These are phyloP conservation scores for Eupithecia abbreviata DNA, from an alignment of 2,888 invertebrate species.

Conservation along the genomic window DNA sequence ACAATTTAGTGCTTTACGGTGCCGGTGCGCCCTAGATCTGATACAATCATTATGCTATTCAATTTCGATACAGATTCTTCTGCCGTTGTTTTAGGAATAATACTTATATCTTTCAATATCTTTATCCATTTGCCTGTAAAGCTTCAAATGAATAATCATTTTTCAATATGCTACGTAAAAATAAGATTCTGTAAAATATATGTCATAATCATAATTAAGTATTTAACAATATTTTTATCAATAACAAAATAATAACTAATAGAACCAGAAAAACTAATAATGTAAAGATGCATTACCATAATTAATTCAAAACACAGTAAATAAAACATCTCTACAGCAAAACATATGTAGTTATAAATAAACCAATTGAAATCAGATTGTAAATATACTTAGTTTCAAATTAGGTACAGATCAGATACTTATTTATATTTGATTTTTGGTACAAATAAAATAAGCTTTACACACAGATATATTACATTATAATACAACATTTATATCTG, in stretches of 20 bases:
- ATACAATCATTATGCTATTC: not conserved
- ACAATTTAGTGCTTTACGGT: too few species aligned
- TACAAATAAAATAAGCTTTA: slow-evolving; percentile 44
- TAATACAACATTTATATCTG: slow-evolving; percentile 26
- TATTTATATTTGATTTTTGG: slow-evolving; percentile 41
- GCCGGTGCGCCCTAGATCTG: too few species aligned
- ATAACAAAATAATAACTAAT: slow-evolving; percentile 32
- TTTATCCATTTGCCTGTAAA: not conserved
- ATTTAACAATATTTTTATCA: slow-evolving; percentile 29
- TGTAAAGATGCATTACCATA: slow-evolving; percentile 16
- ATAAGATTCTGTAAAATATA: slow-evolving; percentile 28
- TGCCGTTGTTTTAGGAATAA: not conserved
- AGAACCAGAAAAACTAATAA: slow-evolving; percentile 35
- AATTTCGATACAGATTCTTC: not conserved
- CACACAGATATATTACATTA: slow-evolving; percentile 37
- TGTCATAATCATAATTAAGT: slow-evolving; percentile 17
- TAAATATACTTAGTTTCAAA: slow-evolving; percentile 33
- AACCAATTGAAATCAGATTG: slow-evolving; percentile 21
- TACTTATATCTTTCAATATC: not conserved
- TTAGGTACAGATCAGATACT: slow-evolving; percentile 32
- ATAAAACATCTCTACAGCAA: slow-evolving; percentile 26
- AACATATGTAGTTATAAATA: slow-evolving; percentile 20
- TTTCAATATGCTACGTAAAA: slow-evolving; percentile 13
- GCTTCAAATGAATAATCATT: slow-evolving; percentile 1
- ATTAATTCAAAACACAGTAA: slow-evolving; percentile 21